Conservation (phyloP, 1,140 invertebrate genomes). For the Hylaeus volcanicus region DNA sequence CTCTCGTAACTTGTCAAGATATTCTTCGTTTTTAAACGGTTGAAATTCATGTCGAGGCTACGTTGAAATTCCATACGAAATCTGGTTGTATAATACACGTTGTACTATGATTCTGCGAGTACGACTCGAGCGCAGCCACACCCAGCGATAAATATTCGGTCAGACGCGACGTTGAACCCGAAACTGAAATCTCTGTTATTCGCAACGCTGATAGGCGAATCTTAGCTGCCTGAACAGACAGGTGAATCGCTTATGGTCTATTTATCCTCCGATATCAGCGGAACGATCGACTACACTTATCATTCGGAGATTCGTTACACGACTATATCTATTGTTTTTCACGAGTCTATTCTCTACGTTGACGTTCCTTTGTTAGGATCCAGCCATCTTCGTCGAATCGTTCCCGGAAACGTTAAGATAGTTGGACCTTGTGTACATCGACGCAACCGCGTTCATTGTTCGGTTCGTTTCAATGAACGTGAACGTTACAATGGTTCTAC, state of each 20-base stretch:
- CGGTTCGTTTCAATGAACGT: background rate
- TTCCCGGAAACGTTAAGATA: background rate
- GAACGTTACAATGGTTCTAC: background rate
- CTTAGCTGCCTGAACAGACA: too few relatives aligned
- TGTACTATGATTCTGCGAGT: too few relatives aligned
- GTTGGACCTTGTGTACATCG: too few relatives aligned
- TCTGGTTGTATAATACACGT: background rate
- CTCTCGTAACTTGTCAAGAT: too few relatives aligned
- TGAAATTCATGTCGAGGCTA: too few relatives aligned
- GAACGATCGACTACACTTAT: background rate
- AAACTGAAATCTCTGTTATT: slow-evolving; percentile 27
- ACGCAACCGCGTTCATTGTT: background rate
- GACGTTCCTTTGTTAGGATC: background rate
- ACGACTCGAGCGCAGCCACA: background rate
- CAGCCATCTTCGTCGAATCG: background rate
- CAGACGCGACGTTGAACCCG: slow-evolving; percentile 4
- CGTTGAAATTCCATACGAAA: too few relatives aligned
- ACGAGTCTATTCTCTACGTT: background rate
- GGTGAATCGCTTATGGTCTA: too few relatives aligned
- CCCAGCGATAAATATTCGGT: slow-evolving; percentile 5
- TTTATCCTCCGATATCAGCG: too few relatives aligned
- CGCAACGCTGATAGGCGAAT: background rate
- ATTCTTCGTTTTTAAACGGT: too few relatives aligned
- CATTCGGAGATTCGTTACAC: slow-evolving; percentile 32
- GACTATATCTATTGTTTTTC: background rate